Conservation (phyloP, 2,888 invertebrate species). For the Taenaris catops region DNA sequence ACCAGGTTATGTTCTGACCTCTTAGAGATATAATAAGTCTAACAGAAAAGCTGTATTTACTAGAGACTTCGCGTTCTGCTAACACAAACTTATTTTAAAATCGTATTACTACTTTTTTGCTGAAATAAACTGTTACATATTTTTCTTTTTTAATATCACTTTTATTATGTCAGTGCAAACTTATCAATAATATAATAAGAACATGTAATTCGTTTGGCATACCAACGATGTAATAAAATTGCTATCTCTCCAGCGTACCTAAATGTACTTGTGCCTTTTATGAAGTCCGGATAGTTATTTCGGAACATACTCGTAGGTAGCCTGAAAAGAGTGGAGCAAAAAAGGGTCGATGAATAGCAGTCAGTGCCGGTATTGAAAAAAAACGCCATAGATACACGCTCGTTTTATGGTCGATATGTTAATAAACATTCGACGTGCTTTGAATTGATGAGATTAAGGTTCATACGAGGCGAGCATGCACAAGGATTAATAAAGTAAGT, state of each 20-base stretch:
- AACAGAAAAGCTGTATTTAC: no score
- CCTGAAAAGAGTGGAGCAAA: slow-evolving; percentile 33
- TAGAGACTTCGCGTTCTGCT: no score
- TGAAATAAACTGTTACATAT: no score
- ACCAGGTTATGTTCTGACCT: no score
- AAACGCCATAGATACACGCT: slow-evolving; percentile 54
- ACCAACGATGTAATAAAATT: not conserved
- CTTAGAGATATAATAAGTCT: no score
- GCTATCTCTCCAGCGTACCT: not conserved
- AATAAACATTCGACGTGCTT: slow-evolving; percentile 67
- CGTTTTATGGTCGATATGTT: slow-evolving; percentile 69
- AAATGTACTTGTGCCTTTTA: slow-evolving; percentile 10
- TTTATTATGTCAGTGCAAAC: no score
- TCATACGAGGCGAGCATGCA: slow-evolving; percentile 23
- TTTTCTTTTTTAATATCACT: no score
- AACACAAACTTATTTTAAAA: no score
- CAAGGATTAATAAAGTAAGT: slow-evolving; percentile 24
- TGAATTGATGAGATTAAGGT: slow-evolving; percentile 54
- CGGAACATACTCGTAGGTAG: slow-evolving; percentile 21
- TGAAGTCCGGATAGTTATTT: slow-evolving; percentile 10
- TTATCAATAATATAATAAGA: no score
- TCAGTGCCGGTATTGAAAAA: slow-evolving; percentile 57
- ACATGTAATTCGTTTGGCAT: no score
- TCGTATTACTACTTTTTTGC: no score
- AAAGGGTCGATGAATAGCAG: slow-evolving; percentile 49